Evolutionary conservation across 1,140 invertebrate genomes (phyloP).

Genomic region (Chironomus tepperi): DNA sequence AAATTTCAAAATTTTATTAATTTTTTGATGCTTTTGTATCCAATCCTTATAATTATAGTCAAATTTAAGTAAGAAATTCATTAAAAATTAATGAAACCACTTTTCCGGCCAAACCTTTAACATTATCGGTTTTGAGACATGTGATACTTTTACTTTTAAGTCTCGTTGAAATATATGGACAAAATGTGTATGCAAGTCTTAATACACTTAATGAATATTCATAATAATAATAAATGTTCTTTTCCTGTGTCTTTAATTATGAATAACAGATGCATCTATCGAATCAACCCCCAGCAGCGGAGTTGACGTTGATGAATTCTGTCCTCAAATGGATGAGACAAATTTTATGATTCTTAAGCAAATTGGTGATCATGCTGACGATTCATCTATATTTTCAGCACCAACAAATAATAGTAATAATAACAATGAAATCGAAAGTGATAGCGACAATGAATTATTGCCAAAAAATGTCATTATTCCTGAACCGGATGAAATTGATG

Average conservation of each 20-base stretch:
- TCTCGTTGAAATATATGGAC: not conserved
- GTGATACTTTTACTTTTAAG: not conserved
- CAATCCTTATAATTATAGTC: too few relatives aligned
- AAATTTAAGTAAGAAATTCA: too few relatives aligned
- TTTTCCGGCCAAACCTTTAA: not conserved
- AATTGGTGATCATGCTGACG: constrained; percentile 15
- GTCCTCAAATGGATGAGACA: not conserved
- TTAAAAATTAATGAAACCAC: not conserved
- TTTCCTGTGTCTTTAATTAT: too few relatives aligned
- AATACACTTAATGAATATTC: too few relatives aligned
- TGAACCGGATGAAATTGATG: not conserved
- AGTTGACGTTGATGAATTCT: not conserved
- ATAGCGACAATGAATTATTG: constrained; percentile 1
- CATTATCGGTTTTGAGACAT: not conserved
- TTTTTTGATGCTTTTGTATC: too few relatives aligned
- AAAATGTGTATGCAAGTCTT: too few relatives aligned
- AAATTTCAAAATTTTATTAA: too few relatives aligned
- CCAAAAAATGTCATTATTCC: constrained; percentile 16
- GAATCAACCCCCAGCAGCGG: constrained; percentile 11
- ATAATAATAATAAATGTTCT: too few relatives aligned
- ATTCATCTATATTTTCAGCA: not conserved
- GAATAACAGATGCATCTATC: too few relatives aligned
- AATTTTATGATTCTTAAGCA: not conserved
- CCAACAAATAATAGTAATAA: not conserved
- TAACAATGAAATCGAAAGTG: not conserved